These are phyloP conservation scores for Nycteola revayana DNA, from an alignment of 2,888 invertebrate genomes.

Conservation along the genomic window DNA sequence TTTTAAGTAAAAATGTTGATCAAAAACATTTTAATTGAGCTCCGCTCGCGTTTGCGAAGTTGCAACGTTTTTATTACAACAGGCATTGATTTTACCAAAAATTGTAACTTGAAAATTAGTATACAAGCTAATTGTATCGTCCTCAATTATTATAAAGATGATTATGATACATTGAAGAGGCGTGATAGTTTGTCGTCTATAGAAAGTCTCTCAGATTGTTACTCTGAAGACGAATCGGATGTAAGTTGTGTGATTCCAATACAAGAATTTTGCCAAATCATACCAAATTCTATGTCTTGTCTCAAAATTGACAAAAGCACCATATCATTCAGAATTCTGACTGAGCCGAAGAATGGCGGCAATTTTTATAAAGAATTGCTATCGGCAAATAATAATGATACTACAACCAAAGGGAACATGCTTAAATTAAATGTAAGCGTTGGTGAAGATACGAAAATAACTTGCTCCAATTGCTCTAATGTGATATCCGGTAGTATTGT, in stretches of 20 bases:
- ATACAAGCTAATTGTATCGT: constrained; percentile 71
- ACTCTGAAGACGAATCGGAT: constrained; percentile 64
- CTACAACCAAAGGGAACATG: constrained; percentile 36
- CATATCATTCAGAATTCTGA: constrained; percentile 73
- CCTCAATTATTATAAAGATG: constrained; percentile 63
- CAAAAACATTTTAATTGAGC: constrained; percentile 80
- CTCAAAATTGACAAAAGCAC: constrained; percentile 70
- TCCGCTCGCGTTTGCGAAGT: constrained; percentile 81
- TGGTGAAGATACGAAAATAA: constrained; percentile 51
- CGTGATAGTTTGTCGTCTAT: constrained; percentile 71
- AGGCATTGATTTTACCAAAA: constrained; percentile 62
- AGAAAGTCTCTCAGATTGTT: constrained; percentile 71
- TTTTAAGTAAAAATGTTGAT: constrained; percentile 61
- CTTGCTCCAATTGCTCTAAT: constrained; percentile 69
- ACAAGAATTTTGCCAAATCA: constrained; percentile 65
- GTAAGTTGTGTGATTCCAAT: constrained; percentile 59
- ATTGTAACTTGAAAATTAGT: constrained; percentile 71
- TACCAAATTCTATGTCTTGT: constrained; percentile 78
- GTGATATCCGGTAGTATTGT: constrained; percentile 66
- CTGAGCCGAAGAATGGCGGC: constrained; percentile 69
- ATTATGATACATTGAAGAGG: constrained; percentile 39
- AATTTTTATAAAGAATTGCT: constrained; percentile 72
- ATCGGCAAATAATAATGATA: constrained; percentile 37
- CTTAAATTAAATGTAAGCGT: constrained; percentile 55
- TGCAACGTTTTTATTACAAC: constrained; percentile 83